Conservation (phyloP, 2,888 invertebrate genomes). For the Drosophila infuscata region DNA sequence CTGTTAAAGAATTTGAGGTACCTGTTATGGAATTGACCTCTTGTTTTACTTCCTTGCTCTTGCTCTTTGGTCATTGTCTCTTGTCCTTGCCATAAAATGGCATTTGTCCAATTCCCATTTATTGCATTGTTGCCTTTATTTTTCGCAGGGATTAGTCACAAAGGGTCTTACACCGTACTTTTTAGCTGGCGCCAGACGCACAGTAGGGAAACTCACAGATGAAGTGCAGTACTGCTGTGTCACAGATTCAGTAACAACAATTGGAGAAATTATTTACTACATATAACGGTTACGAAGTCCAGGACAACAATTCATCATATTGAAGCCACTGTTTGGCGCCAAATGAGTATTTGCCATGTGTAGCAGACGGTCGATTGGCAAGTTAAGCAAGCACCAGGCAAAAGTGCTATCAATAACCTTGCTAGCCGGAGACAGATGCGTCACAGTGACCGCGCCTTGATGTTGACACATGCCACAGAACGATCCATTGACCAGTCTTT, state of each 20-base stretch:
- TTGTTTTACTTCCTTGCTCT: slow-evolving; percentile 44
- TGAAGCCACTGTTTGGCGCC: slow-evolving; percentile 33
- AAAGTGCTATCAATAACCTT: slow-evolving; percentile 20
- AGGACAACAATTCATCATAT: slow-evolving; percentile 1
- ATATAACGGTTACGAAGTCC: neutral
- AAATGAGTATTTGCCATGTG: slow-evolving; percentile 20
- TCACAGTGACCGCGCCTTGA: slow-evolving; percentile 43
- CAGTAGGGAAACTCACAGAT: slow-evolving; percentile 48
- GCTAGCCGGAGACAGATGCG: slow-evolving; percentile 59
- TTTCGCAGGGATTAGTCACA: slow-evolving; percentile 48
- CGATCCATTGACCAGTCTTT: slow-evolving; percentile 52
- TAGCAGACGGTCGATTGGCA: slow-evolving; percentile 13
- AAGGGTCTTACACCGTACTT: slow-evolving; percentile 51
- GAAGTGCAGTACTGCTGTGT: slow-evolving; percentile 23
- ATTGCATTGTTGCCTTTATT: slow-evolving; percentile 27
- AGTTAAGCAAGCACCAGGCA: slow-evolving; percentile 32
- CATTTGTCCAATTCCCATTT: slow-evolving; percentile 52
- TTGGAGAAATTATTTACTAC: slow-evolving; percentile 3
- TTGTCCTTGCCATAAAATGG: slow-evolving; percentile 60
- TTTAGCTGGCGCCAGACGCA: slow-evolving; percentile 72
- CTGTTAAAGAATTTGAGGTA: slow-evolving; percentile 28
- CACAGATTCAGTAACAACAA: slow-evolving; percentile 37
- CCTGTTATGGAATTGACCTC: slow-evolving; percentile 44
- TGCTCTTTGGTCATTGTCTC: slow-evolving; percentile 22
- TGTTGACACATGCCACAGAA: slow-evolving; percentile 70